These are phyloP conservation scores for Monodelphis domestica DNA, from an alignment of 2,797 vertebrate genomes.

Conservation along the genomic window DNA sequence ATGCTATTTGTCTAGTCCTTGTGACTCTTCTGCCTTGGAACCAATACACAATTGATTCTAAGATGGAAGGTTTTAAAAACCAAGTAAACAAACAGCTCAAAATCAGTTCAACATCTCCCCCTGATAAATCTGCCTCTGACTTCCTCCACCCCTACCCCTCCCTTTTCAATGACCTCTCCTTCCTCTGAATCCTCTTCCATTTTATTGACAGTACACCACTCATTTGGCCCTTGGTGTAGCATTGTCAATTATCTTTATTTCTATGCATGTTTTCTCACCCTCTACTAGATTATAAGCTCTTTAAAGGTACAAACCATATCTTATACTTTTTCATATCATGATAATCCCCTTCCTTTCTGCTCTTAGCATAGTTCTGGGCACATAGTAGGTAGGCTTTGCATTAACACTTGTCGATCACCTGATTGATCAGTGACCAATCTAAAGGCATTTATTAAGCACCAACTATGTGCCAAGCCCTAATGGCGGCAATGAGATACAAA, in stretches of 20 bases:
- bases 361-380: background rate
- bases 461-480: background rate
- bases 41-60: no score
- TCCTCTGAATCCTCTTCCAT: background rate
- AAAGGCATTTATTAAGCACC: background rate
- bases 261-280: background rate
- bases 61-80: no score
- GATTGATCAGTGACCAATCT: background rate
- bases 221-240: background rate
- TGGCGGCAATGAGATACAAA: background rate
- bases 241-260: background rate
- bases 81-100: no score
- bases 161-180: background rate
- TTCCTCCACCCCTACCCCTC: no score
- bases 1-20: no score
- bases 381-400: background rate
- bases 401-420: background rate
- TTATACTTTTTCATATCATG: background rate
- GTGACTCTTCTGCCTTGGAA: no score
- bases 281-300: background rate
- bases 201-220: background rate
- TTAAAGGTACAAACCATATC: background rate
- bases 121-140: background rate
- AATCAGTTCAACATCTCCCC: background rate
- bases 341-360: background rate